phyloP scores from a whole-genome alignment of 2,797 vertebrate species.

The Sebastolobus alascanus region DNA sequence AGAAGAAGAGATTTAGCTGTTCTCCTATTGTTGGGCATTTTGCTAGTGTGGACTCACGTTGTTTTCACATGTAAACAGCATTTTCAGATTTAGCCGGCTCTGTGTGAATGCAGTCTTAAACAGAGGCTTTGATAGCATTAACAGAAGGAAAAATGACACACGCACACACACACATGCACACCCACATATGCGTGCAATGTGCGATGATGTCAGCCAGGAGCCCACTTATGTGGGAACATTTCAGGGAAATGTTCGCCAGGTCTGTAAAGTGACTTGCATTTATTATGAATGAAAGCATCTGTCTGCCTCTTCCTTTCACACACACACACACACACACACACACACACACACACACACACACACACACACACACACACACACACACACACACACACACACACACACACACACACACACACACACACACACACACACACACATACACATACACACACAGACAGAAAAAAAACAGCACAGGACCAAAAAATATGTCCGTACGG shows the following conservation, averaged over 20 bases:
- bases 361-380: constrained; percentile 12
- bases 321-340: constrained; percentile 5
- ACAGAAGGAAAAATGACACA: constrained; percentile 48
- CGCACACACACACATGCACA: constrained; percentile 24
- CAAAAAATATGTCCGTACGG: constrained; percentile 8
- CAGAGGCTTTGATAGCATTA: constrained; percentile 50
- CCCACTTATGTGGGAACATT: constrained; percentile 48
- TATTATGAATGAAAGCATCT: constrained; percentile 72
- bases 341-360: neutral
- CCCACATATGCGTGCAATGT: constrained; percentile 15
- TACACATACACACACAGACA: neutral
- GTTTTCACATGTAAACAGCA: neutral
- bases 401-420: constrained; percentile 4
- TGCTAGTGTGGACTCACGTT: neutral
- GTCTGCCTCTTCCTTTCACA: constrained; percentile 36
- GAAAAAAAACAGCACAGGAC: constrained; percentile 1
- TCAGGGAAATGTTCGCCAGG: constrained; percentile 50
- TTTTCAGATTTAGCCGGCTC: neutral
- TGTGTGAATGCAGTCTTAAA: neutral
- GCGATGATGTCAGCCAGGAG: constrained; percentile 56
- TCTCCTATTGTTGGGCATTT: neutral
- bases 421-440: constrained; percentile 12
- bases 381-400: constrained; percentile 7
- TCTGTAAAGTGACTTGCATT: constrained; percentile 66
- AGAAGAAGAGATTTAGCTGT: neutral